Conservation (phyloP, 2,797 vertebrate genomes). For the Sarcophilus harrisii region DNA sequence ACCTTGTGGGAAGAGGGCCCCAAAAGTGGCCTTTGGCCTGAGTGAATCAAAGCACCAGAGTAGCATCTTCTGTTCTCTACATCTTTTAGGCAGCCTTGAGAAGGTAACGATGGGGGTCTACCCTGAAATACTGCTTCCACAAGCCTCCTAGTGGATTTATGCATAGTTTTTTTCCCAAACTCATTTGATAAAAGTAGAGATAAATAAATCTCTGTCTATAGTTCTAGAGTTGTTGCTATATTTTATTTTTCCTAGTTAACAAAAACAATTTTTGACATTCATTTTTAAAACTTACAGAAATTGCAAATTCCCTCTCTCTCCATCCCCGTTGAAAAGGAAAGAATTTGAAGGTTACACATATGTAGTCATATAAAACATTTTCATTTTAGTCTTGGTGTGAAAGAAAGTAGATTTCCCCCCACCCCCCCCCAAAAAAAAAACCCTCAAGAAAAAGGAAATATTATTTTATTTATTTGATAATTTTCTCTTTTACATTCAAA, state of each 20-base stretch:
- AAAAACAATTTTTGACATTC: not conserved
- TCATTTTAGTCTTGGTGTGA: not conserved
- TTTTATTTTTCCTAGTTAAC: not conserved
- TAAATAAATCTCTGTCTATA: not conserved
- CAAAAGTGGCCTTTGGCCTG: too few species aligned
- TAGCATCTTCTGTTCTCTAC: not conserved
- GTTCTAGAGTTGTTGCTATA: too few species aligned
- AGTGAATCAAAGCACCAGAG: not conserved
- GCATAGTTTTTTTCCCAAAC: not conserved
- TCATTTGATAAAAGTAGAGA: not conserved
- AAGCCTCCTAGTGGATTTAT: not conserved
- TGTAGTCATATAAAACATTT: too few species aligned
- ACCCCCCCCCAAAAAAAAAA: too few species aligned
- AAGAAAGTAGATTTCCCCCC: too few species aligned
- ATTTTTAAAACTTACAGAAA: too few species aligned
- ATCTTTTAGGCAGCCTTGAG: not conserved
- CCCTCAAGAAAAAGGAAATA: too few species aligned
- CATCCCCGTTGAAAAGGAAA: not conserved
- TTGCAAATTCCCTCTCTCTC: too few species aligned
- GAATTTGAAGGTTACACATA: too few species aligned
- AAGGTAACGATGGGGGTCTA: not conserved
- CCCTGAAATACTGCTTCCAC: not conserved
- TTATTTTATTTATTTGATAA: too few species aligned
- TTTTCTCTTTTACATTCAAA: too few species aligned
- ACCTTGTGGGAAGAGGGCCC: too few species aligned